Evolutionary conservation across 2,797 vertebrate genomes (phyloP).

Genomic region (Delichon dasypus): DNA sequence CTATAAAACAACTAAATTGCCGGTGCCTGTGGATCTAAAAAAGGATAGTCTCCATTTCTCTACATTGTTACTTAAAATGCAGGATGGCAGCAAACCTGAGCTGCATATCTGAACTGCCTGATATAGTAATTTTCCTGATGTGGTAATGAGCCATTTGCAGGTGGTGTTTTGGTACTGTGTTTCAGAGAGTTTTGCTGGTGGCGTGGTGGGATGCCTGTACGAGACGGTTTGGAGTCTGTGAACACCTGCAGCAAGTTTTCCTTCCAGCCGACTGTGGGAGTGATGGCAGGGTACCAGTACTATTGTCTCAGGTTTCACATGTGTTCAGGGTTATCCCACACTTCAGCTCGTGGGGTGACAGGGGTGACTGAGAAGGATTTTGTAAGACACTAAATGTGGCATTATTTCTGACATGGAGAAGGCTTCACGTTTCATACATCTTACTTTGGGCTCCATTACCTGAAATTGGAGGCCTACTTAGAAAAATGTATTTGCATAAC

Average conservation of each 20-base stretch:
- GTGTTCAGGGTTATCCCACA: neutral
- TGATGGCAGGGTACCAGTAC: neutral
- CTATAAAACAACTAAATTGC: neutral
- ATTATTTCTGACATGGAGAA: neutral
- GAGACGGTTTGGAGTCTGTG: neutral
- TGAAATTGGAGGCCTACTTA: neutral
- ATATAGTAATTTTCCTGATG: neutral
- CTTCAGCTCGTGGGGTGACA: neutral
- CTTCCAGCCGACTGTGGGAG: neutral
- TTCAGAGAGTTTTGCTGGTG: neutral
- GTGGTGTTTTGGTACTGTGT: neutral
- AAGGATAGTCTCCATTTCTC: neutral
- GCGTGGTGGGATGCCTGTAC: fast-evolving
- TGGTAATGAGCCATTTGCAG: fast-evolving
- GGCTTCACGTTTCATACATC: neutral
- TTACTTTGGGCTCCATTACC: neutral
- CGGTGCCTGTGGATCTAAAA: neutral
- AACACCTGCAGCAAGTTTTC: neutral
- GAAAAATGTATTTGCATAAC: neutral
- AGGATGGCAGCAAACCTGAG: neutral
- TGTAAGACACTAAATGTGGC: neutral
- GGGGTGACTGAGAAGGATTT: neutral
- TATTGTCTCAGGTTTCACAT: neutral
- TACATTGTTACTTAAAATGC: neutral
- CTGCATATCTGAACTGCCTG: neutral